Base-by-base conservation (phyloP, 2,113 vertebrate species). In the Panurus biarmicus region DNA sequence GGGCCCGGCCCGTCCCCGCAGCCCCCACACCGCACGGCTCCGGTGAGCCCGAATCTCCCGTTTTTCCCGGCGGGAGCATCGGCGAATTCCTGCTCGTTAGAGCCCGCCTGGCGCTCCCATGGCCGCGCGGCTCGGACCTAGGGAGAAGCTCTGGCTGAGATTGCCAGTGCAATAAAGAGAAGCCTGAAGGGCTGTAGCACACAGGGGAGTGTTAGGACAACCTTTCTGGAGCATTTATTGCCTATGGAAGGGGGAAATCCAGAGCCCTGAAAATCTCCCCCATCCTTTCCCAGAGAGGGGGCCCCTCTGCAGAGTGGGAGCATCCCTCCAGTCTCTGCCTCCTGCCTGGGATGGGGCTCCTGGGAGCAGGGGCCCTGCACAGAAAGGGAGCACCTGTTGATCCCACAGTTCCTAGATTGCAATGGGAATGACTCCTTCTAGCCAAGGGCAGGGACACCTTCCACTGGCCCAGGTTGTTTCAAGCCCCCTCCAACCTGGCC, bases 261-360 rank as follows among this genome's bases (percentile, higher is more conserved):
- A n/a, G 28, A 57, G 18, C 2, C 14, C 16, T 22, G 36, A 24
- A 12, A 48, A 22, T 6, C 1, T 25, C 47, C 16, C 23, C 29
- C 0, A 3, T 6, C 16, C 14, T 33, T 47, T 42, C 19, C 50
- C 36, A 11, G 26, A 17, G 54, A 69, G 15, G 9, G 21, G 45
- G 2, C 9, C 12, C 4, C 20, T 5, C 3, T 0, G 0, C 4
- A 5, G 29, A 40, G 9, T 4, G 29, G 45, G 22, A 36, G 13
- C 11, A 7, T 47, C 28, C 23, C n/a, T 51, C 15, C 31, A 6
- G 38, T 6, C 40, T 16, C 2, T 12, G 20, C 40, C 26, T 56
- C 26, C 67, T 35, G 24, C 51, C 23, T 14, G 60, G 12, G 15
- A 53, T 29, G 53, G 13, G 60, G 15, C 0, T 66, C 33, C 44